A percentile compares a stretch with the other conserved stretches of the same genome.
These are phyloP conservation scores for Neostethus bicornis DNA, from an alignment of 2,797 vertebrate species.

Conservation along the genomic window DNA sequence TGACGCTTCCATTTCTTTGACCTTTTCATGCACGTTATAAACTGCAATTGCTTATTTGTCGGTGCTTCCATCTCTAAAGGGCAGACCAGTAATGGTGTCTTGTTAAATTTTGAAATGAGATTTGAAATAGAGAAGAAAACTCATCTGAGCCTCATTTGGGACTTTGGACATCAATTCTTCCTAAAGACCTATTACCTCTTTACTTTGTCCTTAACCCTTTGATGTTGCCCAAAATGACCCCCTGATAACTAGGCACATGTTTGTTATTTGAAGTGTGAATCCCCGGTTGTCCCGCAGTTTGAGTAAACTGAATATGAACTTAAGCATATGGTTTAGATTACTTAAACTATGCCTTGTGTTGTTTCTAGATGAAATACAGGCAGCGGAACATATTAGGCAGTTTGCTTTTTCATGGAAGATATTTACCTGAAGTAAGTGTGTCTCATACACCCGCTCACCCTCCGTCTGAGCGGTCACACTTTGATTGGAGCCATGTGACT, in stretches of 20 bases:
- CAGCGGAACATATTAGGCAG: constrained; percentile 30
- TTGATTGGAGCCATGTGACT: constrained; percentile 70
- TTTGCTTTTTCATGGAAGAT: constrained; percentile 35
- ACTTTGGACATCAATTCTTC: constrained; percentile 26
- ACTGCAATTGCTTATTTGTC: constrained; percentile 58
- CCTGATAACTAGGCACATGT: constrained; percentile 45
- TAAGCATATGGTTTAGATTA: constrained; percentile 57
- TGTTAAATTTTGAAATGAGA: constrained; percentile 65
- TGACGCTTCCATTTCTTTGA: constrained; percentile 42
- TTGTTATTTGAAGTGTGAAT: constrained; percentile 50
- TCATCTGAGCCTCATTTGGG: constrained; percentile 31
- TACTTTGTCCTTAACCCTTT: constrained; percentile 36
- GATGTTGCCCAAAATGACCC: constrained; percentile 48
- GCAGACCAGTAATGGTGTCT: constrained; percentile 55
- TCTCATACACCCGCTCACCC: constrained; percentile 42
- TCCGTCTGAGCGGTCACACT: constrained; percentile 44
- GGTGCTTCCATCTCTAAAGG: constrained; percentile 50
- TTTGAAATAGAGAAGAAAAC: constrained; percentile 56
- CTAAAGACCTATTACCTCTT: constrained; percentile 25
- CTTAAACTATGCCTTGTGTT: constrained; percentile 43
- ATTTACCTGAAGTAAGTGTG: constrained; percentile 58
- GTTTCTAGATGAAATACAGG: constrained; percentile 55
- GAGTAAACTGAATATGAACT: constrained; percentile 46
- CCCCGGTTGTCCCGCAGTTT: constrained; percentile 45
- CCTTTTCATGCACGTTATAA: constrained; percentile 71